Evolutionary conservation across 2,113 vertebrate genomes (phyloP).

Genomic region (Atrichornis clamosus): DNA sequence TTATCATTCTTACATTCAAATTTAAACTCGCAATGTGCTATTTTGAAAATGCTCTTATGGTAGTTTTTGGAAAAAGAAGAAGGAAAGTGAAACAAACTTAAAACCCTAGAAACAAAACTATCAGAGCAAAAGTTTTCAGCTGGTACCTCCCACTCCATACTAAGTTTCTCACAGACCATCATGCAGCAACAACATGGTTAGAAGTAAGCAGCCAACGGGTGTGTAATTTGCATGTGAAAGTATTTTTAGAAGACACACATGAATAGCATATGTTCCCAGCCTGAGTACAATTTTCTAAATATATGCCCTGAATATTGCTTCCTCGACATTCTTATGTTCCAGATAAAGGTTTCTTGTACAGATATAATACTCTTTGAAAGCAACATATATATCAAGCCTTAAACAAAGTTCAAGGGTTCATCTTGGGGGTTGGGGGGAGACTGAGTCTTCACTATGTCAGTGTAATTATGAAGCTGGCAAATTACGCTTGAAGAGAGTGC

Average conservation of each 20-base stretch:
- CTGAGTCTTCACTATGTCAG: background rate
- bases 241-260: constrained; percentile 50
- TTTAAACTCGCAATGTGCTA: background rate
- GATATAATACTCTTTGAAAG: background rate
- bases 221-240: constrained; percentile 31
- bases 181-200: background rate
- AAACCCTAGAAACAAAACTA: background rate
- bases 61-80: background rate
- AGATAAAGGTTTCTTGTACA: background rate
- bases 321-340: background rate
- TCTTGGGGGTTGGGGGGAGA: background rate
- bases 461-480: background rate
- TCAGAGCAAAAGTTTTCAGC: background rate
- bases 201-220: background rate
- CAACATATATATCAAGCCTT: background rate
- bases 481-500: background rate
- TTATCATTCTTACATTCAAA: background rate
- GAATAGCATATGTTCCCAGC: constrained; percentile 12
- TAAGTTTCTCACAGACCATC: background rate
- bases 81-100: background rate
- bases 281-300: background rate
- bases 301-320: background rate
- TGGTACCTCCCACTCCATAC: background rate
- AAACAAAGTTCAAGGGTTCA: background rate
- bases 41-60: background rate